Percentiles rank a stretch among this genome's conserved stretches.
Conservation (phyloP, 2,113 vertebrate species). For the Ictalurus furcatus region DNA sequence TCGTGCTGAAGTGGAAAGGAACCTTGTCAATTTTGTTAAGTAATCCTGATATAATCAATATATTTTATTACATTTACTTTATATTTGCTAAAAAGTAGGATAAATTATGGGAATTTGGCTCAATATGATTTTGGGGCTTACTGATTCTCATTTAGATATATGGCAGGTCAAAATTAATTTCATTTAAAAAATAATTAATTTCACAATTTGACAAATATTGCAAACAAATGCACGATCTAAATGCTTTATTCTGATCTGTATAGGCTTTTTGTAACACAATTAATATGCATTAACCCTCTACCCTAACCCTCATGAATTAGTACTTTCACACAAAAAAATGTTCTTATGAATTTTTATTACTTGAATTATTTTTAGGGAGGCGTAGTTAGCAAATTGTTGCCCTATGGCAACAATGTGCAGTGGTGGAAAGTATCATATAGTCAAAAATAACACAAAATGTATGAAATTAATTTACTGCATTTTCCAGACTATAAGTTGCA, state of each 20-base stretch:
- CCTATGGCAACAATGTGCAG: too few species aligned
- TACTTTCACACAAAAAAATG: too few species aligned
- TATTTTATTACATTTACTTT: not conserved
- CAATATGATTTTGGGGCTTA: not conserved
- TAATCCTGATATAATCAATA: not conserved
- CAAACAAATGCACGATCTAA: not conserved
- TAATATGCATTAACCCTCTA: not conserved
- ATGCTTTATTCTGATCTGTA: not conserved
- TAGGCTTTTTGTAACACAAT: not conserved
- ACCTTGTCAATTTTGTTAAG: not conserved
- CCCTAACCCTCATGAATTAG: too few species aligned
- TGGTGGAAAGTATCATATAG: too few species aligned
- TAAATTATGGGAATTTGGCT: not conserved
- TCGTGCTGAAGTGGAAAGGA: not conserved
- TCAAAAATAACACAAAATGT: too few species aligned
- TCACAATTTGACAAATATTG: not conserved
- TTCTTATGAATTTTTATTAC: too few species aligned
- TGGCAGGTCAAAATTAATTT: not conserved
- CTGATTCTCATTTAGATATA: not conserved
- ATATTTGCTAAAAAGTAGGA: not conserved
- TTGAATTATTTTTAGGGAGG: too few species aligned
- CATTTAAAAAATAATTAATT: not conserved
- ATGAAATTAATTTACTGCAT: too few species aligned
- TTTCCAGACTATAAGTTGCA: too few species aligned
- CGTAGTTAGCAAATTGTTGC: too few species aligned